phyloP scores from a whole-genome alignment of 2,888 invertebrate genomes.

The Parnassius smintheus region DNA sequence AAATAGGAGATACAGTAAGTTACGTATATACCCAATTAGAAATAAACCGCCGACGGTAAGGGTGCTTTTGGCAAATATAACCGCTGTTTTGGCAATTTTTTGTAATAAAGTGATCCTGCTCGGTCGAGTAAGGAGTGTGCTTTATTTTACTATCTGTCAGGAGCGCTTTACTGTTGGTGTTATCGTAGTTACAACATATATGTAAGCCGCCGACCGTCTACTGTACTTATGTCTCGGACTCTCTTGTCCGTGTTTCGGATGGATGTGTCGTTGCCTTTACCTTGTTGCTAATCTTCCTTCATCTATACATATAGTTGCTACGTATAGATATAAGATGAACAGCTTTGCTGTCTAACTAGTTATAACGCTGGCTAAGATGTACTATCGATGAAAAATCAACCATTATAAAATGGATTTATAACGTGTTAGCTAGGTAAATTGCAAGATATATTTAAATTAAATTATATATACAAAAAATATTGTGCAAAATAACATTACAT shows the following conservation, averaged over 20 bases:
- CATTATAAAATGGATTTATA: conserved; percentile 54
- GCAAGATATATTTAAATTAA: conserved; percentile 63
- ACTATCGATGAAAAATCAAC: conserved; percentile 35
- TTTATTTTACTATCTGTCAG: background rate
- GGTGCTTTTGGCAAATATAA: background rate
- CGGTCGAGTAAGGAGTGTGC: background rate
- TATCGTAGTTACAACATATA: conserved; percentile 4
- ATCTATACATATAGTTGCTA: conserved; percentile 48
- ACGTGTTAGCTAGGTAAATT: conserved; percentile 66
- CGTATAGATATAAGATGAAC: conserved; percentile 37
- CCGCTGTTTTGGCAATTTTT: background rate
- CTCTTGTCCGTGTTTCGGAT: conserved; percentile 23
- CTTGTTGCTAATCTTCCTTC: conserved; percentile 63
- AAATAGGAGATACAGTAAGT: conserved; percentile 8
- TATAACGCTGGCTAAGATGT: conserved; percentile 38
- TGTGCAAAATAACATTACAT: conserved; percentile 50
- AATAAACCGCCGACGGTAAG: conserved; percentile 34
- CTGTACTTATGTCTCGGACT: conserved; percentile 10
- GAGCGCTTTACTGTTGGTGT: background rate
- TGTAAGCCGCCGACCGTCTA: conserved; percentile 31
- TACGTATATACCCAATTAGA: conserved; percentile 3
- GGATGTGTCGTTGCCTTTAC: conserved; percentile 58
- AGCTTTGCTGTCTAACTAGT: conserved; percentile 52
- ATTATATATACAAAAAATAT: conserved; percentile 57
- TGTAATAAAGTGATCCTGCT: background rate